Conservation (phyloP, 2,113 vertebrate species). For the Erythrocercus mccallii region DNA sequence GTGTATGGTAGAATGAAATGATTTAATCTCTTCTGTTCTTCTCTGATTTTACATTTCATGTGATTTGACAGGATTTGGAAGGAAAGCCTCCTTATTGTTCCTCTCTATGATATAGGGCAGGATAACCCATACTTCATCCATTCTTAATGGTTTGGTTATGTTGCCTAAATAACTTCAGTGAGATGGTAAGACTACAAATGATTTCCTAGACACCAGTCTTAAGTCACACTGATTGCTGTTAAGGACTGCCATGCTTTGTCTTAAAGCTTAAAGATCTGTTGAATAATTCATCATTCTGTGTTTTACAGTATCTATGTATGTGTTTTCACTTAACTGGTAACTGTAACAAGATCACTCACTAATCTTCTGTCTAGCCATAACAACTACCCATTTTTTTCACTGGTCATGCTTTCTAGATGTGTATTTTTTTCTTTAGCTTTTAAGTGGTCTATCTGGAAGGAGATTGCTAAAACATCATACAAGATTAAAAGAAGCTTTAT, state of each 20-base stretch:
- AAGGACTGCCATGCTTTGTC: not conserved
- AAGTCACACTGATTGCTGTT: not conserved
- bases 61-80: not conserved
- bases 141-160: not conserved
- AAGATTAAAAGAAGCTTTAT: not conserved
- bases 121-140: not conserved
- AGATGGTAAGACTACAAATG: not conserved
- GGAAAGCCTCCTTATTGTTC: not conserved
- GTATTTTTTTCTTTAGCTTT: not conserved
- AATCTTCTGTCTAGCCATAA: not conserved
- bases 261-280: not conserved
- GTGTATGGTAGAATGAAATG: not conserved
- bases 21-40: not conserved
- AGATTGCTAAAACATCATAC: not conserved
- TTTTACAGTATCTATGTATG: not conserved
- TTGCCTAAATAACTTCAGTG: not conserved
- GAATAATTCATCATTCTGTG: not conserved
- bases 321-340: not conserved
- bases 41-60: not conserved
- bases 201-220: not conserved
- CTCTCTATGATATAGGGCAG: not conserved
- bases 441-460: not conserved
- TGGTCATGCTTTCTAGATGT: not conserved
- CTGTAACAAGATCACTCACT: not conserved
- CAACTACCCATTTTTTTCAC: not conserved